Base-by-base conservation (phyloP, 1,140 invertebrate genomes). In the Anagrus nilaparvatae region DNA sequence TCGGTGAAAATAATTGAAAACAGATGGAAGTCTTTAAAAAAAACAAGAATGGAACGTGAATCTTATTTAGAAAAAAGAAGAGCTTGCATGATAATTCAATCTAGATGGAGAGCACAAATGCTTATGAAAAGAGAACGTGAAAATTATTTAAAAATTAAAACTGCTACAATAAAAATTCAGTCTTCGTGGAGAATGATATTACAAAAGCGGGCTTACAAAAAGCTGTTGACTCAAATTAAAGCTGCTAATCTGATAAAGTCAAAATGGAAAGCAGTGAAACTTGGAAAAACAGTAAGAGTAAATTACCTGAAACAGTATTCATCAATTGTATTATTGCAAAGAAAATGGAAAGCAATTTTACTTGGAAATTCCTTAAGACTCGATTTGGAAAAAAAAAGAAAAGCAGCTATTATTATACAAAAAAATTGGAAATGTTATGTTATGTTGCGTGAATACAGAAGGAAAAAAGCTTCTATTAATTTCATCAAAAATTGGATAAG, bases 1-100 rank as follows among this genome's bases (percentile, higher is more conserved):
- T 63, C 63, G 3, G 55, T 54, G 0, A 50, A 50, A 17, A 47
- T 46, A 10, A 48, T 75, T n/a, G 70, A 75, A 48, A 40, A 44
- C 32, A 54, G 59, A 46, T 73, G 61, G 51, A 38, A 50, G 13
- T 61, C 43, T 13, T 64, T 62, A 35, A 53, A 54, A 33, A 13
- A 48, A 3, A 61, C 54, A 46, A 57, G 41, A 39, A 19, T 41
- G 17, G 44, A 49, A 16, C 60, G 49, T 46, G 5, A 43, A 1
- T 21, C 40, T 5, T 69, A 56, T 39, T 13, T 48, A 9, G 25
- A 40, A 6, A 25, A 52, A 21, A 41, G 40, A 27, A 23, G 39
- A 3, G 28, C 46, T 5, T 33, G 38, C 0, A 13, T 58, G 1
- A 35, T 35, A 7, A 10, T 68, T 0, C 61, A 67, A 43, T 49